Conservation (phyloP, 2,113 vertebrate species). For the Pao palembangensis region DNA sequence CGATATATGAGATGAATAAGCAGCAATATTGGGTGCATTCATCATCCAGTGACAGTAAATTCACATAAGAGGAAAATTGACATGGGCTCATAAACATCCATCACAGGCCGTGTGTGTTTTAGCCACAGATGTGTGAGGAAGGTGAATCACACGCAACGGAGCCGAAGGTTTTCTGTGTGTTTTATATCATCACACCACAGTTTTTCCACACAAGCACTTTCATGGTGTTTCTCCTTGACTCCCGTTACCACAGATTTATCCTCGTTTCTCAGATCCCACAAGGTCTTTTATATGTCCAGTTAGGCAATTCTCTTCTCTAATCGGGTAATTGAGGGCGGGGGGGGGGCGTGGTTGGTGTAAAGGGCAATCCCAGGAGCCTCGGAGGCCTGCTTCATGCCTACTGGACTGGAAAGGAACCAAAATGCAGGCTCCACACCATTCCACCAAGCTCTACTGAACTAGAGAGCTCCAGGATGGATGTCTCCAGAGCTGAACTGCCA, state of each 20-base stretch:
- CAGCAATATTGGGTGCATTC: slow-evolving; percentile 68
- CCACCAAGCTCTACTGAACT: slow-evolving; percentile 31
- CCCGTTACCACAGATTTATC: slow-evolving; percentile 40
- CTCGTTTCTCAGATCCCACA: slow-evolving; percentile 11
- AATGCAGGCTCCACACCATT: slow-evolving; percentile 30
- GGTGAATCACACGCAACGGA: slow-evolving; percentile 48
- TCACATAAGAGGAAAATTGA: slow-evolving; percentile 62
- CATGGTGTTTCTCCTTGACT: slow-evolving; percentile 14
- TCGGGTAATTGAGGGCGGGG: slow-evolving; percentile 60
- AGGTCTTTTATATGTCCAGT: slow-evolving; percentile 57
- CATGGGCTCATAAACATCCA: slow-evolving; percentile 67
- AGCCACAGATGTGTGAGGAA: slow-evolving; percentile 26
- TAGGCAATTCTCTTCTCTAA: slow-evolving; percentile 55
- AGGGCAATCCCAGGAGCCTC: slow-evolving; percentile 56
- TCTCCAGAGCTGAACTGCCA: slow-evolving; percentile 37
- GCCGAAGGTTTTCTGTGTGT: slow-evolving; percentile 26
- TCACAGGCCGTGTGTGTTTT: slow-evolving; percentile 45
- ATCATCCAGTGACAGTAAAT: slow-evolving; percentile 68
- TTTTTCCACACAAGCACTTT: slow-evolving; percentile 17
- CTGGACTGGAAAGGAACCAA: slow-evolving; percentile 62
- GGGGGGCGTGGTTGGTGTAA: slow-evolving; percentile 24
- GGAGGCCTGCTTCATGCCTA: slow-evolving; percentile 60
- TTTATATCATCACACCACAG: slow-evolving; percentile 25
- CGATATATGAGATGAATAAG: slow-evolving; percentile 64
- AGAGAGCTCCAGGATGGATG: slow-evolving; percentile 61